Evolutionary conservation across 2,113 vertebrate species (phyloP).

Genomic region (Pelvicachromis taeniatus): DNA sequence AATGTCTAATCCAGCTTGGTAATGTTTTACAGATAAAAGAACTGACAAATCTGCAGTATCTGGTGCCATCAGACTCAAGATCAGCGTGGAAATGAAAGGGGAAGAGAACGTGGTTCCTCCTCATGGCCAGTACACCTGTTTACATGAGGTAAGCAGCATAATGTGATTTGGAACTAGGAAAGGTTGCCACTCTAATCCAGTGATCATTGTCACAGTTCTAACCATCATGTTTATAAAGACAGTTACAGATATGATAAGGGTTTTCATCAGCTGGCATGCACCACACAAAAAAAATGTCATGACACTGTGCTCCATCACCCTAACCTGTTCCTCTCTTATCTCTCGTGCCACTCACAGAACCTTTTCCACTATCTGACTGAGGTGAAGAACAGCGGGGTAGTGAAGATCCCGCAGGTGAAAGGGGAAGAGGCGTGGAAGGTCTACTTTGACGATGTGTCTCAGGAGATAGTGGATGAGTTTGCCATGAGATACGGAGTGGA

Average conservation of each 20-base stretch:
- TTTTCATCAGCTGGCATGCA: background rate
- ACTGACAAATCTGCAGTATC: constrained; percentile 97
- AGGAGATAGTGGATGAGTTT: constrained; percentile 98
- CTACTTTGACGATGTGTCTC: constrained; percentile 91
- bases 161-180: background rate
- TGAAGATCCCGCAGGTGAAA: constrained; percentile 91
- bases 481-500: constrained; percentile 97
- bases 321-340: constrained; percentile 8
- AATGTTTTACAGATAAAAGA: constrained; percentile 82
- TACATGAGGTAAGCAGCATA: constrained; percentile 85
- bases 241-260: background rate
- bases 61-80: constrained; percentile 92
- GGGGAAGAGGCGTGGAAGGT: constrained; percentile 98
- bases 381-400: constrained; percentile 83
- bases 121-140: constrained; percentile 95
- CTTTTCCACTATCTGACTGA: constrained; percentile 95
- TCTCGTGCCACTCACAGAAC: constrained; percentile 73
- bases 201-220: background rate
- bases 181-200: background rate
- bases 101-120: constrained; percentile 96
- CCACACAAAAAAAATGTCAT: background rate
- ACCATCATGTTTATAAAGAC: background rate
- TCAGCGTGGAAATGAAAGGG: constrained; percentile 96
- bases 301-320: background rate
- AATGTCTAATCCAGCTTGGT: background rate